Percentiles rank a stretch among this genome's conserved stretches.
phyloP scores from a whole-genome alignment of 37 sponge, comb jelly and placozoan genomes.

The Haliclona indistincta region DNA sequence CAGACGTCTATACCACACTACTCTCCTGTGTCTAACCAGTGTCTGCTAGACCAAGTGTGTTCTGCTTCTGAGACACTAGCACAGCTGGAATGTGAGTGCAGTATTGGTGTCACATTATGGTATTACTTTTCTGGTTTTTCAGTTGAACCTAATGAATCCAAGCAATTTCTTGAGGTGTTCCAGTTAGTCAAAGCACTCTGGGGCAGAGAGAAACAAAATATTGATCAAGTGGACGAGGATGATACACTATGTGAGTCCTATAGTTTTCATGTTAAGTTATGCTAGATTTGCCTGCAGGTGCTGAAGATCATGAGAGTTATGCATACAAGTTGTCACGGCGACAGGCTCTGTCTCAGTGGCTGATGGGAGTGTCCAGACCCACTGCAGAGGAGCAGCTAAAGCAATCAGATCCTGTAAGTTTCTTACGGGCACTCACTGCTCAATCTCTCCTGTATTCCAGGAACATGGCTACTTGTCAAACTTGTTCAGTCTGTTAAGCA shows the following conservation, averaged over 20 bases:
- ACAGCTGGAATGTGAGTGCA: too few relatives aligned
- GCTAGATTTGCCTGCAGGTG: not conserved
- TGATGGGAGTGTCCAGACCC: slow-evolving; percentile 28
- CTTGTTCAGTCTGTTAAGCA: slow-evolving; percentile 62
- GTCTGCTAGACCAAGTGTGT: too few relatives aligned
- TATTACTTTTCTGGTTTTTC: not conserved
- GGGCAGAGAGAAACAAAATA: slow-evolving; percentile 43
- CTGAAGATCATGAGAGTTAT: slow-evolving; percentile 35
- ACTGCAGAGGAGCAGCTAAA: not conserved
- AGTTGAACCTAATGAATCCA: not conserved
- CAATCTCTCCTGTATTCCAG: slow-evolving; percentile 6
- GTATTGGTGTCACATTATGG: too few relatives aligned
- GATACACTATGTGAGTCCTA: too few relatives aligned
- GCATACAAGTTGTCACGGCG: slow-evolving; percentile 39
- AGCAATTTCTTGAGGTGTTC: slow-evolving; percentile 18
- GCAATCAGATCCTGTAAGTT: not conserved
- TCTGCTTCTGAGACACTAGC: too few relatives aligned
- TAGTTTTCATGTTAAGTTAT: too few relatives aligned
- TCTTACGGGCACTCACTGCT: not conserved
- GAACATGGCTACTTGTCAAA: slow-evolving; percentile 40
- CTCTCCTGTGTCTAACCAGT: too few relatives aligned
- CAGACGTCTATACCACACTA: too few relatives aligned
- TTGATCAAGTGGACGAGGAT: too few relatives aligned
- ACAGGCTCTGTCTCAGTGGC: slow-evolving; percentile 53
- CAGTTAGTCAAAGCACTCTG: slow-evolving; percentile 65